These are phyloP conservation scores for Myioborus miniatus DNA, from an alignment of 2,797 vertebrate genomes.

Conservation along the genomic window DNA sequence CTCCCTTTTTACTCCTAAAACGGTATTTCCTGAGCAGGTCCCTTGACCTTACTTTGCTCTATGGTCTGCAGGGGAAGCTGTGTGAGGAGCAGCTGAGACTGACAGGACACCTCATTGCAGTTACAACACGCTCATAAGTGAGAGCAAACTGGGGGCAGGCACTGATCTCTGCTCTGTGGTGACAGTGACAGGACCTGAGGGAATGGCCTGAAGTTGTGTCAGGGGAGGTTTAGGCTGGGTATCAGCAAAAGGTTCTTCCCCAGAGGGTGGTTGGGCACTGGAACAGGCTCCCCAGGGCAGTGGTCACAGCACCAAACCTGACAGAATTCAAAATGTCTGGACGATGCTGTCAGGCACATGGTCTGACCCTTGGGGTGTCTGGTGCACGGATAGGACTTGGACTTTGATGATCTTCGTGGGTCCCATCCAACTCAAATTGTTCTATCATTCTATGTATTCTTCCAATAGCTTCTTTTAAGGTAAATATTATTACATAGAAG, in stretches of 20 bases:
- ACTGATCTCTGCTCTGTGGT: neutral
- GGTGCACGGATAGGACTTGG: neutral
- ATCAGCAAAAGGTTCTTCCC: neutral
- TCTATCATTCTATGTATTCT: neutral
- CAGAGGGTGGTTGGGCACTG: accelerated
- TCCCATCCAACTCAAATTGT: neutral
- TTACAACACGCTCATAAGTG: accelerated
- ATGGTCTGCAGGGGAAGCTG: accelerated
- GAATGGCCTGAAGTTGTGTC: neutral
- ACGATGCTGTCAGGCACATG: neutral
- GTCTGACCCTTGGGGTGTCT: no score
- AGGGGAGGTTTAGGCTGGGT: neutral
- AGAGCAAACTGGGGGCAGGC: accelerated
- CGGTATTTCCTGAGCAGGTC: neutral
- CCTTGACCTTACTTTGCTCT: neutral
- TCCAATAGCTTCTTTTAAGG: neutral
- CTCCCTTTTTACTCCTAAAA: neutral
- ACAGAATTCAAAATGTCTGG: neutral
- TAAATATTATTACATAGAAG: neutral
- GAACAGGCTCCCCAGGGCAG: neutral
- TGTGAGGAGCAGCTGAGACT: neutral
- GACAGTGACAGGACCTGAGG: accelerated
- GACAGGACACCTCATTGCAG: neutral
- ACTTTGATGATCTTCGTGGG: neutral
- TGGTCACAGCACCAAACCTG: neutral